Evolutionary conservation across 2,797 vertebrate species (phyloP).

Genomic region (Erpetoichthys calabaricus): DNA sequence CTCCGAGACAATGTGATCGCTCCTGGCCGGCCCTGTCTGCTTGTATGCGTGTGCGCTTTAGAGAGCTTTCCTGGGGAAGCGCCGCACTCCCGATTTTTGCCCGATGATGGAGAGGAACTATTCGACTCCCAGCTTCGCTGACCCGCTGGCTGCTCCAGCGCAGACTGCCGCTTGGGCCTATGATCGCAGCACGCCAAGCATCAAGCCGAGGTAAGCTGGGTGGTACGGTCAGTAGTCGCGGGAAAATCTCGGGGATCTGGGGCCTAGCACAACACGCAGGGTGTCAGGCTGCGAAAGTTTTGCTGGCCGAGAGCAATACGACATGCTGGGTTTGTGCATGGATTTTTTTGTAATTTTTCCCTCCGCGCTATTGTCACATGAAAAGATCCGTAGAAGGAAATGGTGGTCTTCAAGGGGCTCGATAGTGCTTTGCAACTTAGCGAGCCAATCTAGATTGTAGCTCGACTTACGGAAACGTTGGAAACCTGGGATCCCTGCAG

Average conservation of each 20-base stretch:
- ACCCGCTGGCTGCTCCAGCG: conserved; percentile 62
- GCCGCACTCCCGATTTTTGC: conserved; percentile 38
- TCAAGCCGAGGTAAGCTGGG: conserved; percentile 76
- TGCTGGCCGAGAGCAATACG: too few species aligned
- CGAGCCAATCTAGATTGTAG: too few species aligned
- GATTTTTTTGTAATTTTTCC: neutral
- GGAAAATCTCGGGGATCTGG: conserved; percentile 62
- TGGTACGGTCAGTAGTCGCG: conserved; percentile 39
- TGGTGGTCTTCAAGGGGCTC: conserved; percentile 4
- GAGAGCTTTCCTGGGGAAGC: conserved; percentile 44
- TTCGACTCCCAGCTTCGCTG: conserved; percentile 74
- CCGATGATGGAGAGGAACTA: conserved; percentile 91
- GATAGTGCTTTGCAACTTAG: too few species aligned
- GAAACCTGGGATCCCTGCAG: too few species aligned
- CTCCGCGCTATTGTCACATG: conserved; percentile 1
- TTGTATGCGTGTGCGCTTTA: conserved; percentile 46
- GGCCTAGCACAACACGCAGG: conserved; percentile 41
- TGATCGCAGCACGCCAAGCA: conserved; percentile 54
- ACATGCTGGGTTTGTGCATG: conserved; percentile 1
- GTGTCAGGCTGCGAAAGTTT: conserved; percentile 12
- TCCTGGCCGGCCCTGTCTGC: conserved; percentile 22
- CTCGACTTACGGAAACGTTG: too few species aligned
- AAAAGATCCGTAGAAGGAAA: conserved; percentile 10
- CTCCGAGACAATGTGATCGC: conserved; percentile 29
- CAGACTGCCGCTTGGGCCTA: conserved; percentile 74